Evolutionary conservation across 1,140 invertebrate genomes (phyloP).

Genomic region (Heterodera schachtii): DNA sequence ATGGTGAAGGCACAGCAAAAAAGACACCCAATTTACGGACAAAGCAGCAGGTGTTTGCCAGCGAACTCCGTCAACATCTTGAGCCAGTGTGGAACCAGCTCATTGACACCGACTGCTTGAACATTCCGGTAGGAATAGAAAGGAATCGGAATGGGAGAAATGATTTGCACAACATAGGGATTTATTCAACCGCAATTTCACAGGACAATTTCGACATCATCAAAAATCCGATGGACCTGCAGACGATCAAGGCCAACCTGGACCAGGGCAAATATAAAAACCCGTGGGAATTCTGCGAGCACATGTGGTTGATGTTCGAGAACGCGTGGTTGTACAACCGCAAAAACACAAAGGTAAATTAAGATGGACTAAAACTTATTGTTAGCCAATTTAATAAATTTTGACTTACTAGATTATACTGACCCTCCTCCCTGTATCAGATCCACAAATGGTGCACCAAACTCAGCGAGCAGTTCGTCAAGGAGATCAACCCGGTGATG

Average conservation of each 20-base stretch:
- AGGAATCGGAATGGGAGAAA: too few species aligned
- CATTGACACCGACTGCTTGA: slow-evolving; percentile 81
- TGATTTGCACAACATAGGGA: too few species aligned
- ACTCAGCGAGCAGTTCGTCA: slow-evolving; percentile 95
- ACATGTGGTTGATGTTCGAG: slow-evolving; percentile 99
- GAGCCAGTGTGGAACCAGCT: slow-evolving; percentile 93
- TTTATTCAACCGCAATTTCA: slow-evolving; percentile 23
- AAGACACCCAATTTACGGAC: too few species aligned
- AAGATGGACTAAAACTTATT: too few species aligned
- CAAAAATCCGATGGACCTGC: slow-evolving; percentile 95
- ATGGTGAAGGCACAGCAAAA: too few species aligned
- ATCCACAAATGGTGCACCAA: slow-evolving; percentile 66
- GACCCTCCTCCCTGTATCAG: background rate
- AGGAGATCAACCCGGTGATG: slow-evolving; percentile 98
- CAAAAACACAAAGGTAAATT: slow-evolving; percentile 93
- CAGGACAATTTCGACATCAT: slow-evolving; percentile 99
- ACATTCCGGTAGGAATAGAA: slow-evolving; percentile 61
- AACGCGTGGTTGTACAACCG: slow-evolving; percentile 99
- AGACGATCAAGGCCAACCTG: slow-evolving; percentile 89
- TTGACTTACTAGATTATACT: too few species aligned
- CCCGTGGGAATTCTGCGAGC: slow-evolving; percentile 98
- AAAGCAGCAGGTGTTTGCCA: too few species aligned
- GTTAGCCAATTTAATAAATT: too few species aligned
- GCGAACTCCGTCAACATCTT: slow-evolving; percentile 85
- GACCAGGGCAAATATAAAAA: slow-evolving; percentile 87